phyloP scores from a whole-genome alignment of 2,113 vertebrate species.

The Heterotis niloticus region DNA sequence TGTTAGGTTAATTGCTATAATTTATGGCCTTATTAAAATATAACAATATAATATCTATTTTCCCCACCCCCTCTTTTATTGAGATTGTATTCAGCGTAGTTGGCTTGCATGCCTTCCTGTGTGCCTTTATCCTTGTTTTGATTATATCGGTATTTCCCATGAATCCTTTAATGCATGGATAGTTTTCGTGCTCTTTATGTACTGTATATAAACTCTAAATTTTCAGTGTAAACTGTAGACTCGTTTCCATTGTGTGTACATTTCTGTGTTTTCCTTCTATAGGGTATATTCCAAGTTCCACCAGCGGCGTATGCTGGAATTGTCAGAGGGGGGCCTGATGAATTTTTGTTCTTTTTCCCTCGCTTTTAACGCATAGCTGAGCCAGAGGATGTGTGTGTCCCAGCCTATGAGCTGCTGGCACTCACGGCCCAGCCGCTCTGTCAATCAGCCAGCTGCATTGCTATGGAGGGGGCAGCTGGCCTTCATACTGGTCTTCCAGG shows the following conservation, averaged over 20 bases:
- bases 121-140: too few relatives aligned
- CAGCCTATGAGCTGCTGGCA: slow-evolving; percentile 74
- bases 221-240: too few relatives aligned
- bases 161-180: too few relatives aligned
- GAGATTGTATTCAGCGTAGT: too few relatives aligned
- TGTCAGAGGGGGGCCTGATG: slow-evolving; percentile 79
- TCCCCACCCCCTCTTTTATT: too few relatives aligned
- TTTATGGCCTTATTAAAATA: too few relatives aligned
- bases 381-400: slow-evolving; percentile 79
- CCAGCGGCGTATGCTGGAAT: slow-evolving; percentile 84
- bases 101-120: too few relatives aligned
- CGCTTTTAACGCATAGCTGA: slow-evolving; percentile 73
- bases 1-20: too few relatives aligned
- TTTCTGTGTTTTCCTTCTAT: slow-evolving; percentile 7
- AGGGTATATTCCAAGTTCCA: slow-evolving; percentile 98
- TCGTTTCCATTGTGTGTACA: not conserved
- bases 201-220: too few relatives aligned
- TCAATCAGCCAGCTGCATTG: slow-evolving; percentile 63
- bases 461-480: slow-evolving; percentile 87
- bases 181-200: too few relatives aligned
- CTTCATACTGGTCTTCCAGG: slow-evolving; percentile 79
- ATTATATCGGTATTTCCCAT: too few relatives aligned
- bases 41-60: too few relatives aligned
- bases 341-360: slow-evolving; percentile 81
- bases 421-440: slow-evolving; percentile 63